Evolutionary conservation across 1,140 invertebrate genomes (phyloP), one percentile per base, ranked within the genome.

Genomic region (Eufriesea mexicana): DNA sequence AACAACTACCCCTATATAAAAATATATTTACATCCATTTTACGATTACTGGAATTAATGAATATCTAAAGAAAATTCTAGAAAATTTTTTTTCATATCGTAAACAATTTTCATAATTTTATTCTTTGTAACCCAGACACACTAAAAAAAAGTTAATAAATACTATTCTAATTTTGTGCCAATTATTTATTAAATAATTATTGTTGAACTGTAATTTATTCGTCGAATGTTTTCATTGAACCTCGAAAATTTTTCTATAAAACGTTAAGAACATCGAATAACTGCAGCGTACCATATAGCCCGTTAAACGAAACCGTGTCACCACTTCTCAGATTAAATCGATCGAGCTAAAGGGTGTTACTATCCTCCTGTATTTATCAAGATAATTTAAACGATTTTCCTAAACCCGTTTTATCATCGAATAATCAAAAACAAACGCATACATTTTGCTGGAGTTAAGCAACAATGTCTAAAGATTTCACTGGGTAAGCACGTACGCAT

Each of bases 221-320:
- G 12, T 10, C 8, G 12, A 49, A 49, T 12, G 8, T 12, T 49
- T 12, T 54, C 16, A 16, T 18, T n/a, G 23, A 8, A 2, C 12
- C 9, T 20, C 20, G 28, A 20, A 51, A 7, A 25, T 73, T 18
- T 23, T 72, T n/a, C 18, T 7, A 54, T 25, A 2, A 83, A 75
- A 35, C 57, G 35, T 2, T 49, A 28, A 67, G 25, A 82, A 67
- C 23, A 75, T 67, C 68, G 12, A 59, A 70, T 57, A 20, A 77
- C 51, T 54, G 49, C 76, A 45, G 23, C 54, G 76, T 35, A 35
- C 75, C 18, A 83, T 49, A 55, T 66, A 64, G 42, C 45, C 76
- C 18, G 61, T 79, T 67, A 55, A 78, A 72, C 64, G 79, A 84
- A 84, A 84, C 83, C 71, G 49, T 84, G 83, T 84, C 83, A 82